phyloP scores from a whole-genome alignment of 2,797 vertebrate species.

The Hydrocynus forskahlii region DNA sequence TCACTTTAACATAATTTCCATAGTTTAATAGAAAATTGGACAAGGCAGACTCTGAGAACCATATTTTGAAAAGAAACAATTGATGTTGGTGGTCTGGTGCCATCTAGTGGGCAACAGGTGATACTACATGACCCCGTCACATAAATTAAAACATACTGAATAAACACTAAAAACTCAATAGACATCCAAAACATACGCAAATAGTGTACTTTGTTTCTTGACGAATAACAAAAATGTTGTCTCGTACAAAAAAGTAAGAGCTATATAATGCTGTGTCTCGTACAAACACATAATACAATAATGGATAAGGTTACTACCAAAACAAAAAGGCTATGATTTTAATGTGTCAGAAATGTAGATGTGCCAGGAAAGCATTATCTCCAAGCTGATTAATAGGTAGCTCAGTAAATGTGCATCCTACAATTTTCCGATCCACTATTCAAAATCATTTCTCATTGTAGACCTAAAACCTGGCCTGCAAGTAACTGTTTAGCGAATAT shows the following conservation, averaged over 20 bases:
- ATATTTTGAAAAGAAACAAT: neutral
- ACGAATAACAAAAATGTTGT: neutral
- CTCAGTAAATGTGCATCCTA: neutral
- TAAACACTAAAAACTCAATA: neutral
- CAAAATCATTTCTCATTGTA: neutral
- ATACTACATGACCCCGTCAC: neutral
- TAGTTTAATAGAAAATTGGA: neutral
- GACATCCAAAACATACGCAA: neutral
- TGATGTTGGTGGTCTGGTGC: constrained; percentile 25
- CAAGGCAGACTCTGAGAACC: neutral
- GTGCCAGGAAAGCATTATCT: too few relatives aligned
- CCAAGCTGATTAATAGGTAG: neutral
- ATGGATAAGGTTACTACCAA: neutral
- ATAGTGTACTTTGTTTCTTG: neutral
- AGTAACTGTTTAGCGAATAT: neutral
- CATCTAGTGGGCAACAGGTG: constrained; percentile 40
- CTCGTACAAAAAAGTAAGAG: neutral
- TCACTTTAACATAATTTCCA: constrained; percentile 1
- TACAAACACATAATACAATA: neutral
- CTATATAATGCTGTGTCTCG: neutral
- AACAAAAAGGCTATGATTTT: neutral
- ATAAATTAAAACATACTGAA: neutral
- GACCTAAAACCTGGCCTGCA: neutral
- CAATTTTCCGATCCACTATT: neutral
- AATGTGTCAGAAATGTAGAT: neutral